Percentiles rank a stretch among this genome's conserved stretches.
These are phyloP conservation scores for Aplodontia rufa DNA, from an alignment of 2,113 vertebrate species.

Conservation along the genomic window DNA sequence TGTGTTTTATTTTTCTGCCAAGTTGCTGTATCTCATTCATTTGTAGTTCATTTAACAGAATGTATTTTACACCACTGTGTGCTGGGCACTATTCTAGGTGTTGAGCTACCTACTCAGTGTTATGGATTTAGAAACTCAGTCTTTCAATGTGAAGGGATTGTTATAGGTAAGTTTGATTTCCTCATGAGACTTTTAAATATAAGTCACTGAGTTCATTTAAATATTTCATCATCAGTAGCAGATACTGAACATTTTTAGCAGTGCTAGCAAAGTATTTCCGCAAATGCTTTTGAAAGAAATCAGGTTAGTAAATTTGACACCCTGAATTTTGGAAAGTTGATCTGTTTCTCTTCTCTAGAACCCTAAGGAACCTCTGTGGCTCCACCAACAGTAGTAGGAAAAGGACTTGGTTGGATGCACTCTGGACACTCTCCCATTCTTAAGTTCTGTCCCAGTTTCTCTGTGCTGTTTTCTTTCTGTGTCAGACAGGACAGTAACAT, in stretches of 20 bases:
- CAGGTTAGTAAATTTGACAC: background rate
- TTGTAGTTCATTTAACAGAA: background rate
- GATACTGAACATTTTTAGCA: background rate
- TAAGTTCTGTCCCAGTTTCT: background rate
- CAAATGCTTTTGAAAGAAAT: background rate
- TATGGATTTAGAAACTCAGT: background rate
- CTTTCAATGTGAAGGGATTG: background rate
- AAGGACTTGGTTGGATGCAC: background rate
- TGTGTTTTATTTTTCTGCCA: background rate
- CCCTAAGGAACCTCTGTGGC: background rate
- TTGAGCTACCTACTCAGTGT: background rate
- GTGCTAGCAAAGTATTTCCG: background rate
- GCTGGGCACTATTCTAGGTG: background rate
- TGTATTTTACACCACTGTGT: background rate
- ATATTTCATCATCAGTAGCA: background rate
- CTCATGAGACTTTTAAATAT: constrained; percentile 3
- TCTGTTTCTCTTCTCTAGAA: background rate
- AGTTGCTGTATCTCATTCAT: background rate
- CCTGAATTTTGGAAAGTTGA: background rate
- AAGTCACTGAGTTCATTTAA: constrained; percentile 4
- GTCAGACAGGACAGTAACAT: background rate
- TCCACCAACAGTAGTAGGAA: background rate
- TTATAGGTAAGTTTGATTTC: constrained; percentile 33
- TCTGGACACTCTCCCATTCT: background rate
- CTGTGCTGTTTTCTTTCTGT: background rate